Base-by-base conservation (phyloP, 2,113 vertebrate species). In the Syrrhaptes paradoxus region DNA sequence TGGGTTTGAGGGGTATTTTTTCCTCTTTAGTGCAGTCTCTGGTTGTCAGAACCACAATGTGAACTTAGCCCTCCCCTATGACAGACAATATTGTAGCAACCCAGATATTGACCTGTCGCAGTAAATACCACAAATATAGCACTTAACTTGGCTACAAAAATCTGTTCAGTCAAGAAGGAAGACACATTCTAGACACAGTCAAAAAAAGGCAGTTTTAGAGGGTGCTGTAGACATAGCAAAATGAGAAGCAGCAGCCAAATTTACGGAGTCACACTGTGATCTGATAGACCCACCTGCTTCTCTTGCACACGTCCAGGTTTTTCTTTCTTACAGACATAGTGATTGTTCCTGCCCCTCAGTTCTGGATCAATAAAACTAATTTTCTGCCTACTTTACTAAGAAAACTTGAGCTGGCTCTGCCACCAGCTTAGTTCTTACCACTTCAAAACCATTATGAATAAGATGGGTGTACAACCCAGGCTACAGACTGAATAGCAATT, bases 331-430 rank as follows among this genome's bases (percentile, higher is more conserved):
- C 19, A 84, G 55, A 31, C 17, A 54, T 11, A 63, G 31, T 13
- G 57, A 62, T 29, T 74, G 24, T 31, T 82, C 43, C 59, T 74
- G 62, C 32, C 25, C 25, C 43, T 93, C 43, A 18, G 16, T 86
- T 91, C 48, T 68, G 41, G 61, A 89, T 87, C 57, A 78, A 85
- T 87, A 78, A 91, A 96, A 72, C 26, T 67, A 21, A 91, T 96
- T 87, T 95, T 87, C 65, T 93, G 38, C 55, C 55, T 80, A 62
- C 17, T 84, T n/a, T 84, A 24, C 51, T 70, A 43, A 76, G 65
- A 18, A 91, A 48, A 15, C 29, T 66, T 86, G 31, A 90, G 46
- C 58, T 80, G 68, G 46, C 12, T 92, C 75, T 76, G 58, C 59
- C 82, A 93, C 32, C 54, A 94, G 46, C 49, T 95, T 58, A 61